Conservation (phyloP, 1,140 invertebrate species). For the Physella acuta region DNA sequence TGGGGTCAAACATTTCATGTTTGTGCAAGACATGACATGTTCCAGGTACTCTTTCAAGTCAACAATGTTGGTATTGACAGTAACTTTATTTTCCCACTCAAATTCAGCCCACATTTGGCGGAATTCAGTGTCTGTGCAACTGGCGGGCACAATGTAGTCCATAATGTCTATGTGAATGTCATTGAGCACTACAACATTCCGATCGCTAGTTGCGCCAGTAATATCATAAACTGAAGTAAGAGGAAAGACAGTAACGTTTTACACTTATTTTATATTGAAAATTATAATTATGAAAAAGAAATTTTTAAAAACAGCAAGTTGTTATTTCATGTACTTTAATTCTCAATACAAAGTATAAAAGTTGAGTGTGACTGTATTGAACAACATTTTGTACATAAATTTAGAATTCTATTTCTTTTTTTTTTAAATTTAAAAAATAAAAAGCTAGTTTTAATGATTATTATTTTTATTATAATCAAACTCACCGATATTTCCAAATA, state of each 20-base stretch:
- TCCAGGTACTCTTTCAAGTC: conserved; percentile 91
- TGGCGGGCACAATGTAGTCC: conserved; percentile 99
- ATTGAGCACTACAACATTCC: conserved; percentile 96
- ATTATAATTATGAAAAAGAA: too few relatives aligned
- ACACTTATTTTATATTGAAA: too few relatives aligned
- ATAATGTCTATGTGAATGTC: conserved; percentile 99
- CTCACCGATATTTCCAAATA: conserved; percentile 97
- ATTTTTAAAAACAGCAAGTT: too few relatives aligned
- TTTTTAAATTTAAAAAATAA: too few relatives aligned
- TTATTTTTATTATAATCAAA: too few relatives aligned
- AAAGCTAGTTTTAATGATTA: too few relatives aligned
- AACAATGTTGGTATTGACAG: conserved; percentile 91
- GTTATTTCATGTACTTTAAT: too few relatives aligned
- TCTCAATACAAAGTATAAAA: too few relatives aligned
- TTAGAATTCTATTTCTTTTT: too few relatives aligned
- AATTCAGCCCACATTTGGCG: conserved; percentile 99
- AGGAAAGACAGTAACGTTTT: too few relatives aligned
- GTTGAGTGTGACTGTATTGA: too few relatives aligned
- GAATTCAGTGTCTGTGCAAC: conserved; percentile 93
- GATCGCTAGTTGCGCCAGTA: conserved; percentile 85
- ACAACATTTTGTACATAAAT: too few relatives aligned
- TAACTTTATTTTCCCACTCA: conserved; percentile 99
- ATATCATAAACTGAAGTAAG: conserved; percentile 84
- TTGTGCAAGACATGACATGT: conserved; percentile 90
- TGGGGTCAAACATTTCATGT: conserved; percentile 98